A percentile compares a stretch with the other conserved stretches of the same genome.
Evolutionary conservation across 2,797 vertebrate genomes (phyloP).

Genomic region (Semaprochilodus insignis): DNA sequence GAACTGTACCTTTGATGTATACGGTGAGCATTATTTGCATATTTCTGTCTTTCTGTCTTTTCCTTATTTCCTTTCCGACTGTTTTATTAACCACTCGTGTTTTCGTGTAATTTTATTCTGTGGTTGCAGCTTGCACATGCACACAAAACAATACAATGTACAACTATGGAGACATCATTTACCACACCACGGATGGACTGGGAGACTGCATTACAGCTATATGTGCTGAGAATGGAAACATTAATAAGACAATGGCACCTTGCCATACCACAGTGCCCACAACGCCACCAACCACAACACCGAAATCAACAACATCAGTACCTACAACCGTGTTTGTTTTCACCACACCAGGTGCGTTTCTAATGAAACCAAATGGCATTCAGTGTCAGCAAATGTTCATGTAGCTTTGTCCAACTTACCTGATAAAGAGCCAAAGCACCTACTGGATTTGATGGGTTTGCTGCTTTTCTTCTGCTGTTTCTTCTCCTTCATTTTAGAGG

Average conservation of each 20-base stretch:
- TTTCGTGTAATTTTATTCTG: not conserved
- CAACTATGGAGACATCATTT: constrained; percentile 77
- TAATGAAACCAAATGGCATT: not conserved
- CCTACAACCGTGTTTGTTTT: constrained; percentile 67
- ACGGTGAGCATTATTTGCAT: constrained; percentile 61
- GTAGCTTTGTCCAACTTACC: too few relatives aligned
- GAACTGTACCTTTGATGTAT: constrained; percentile 63
- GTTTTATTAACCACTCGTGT: not conserved
- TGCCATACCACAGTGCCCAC: constrained; percentile 68
- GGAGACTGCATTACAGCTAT: constrained; percentile 84
- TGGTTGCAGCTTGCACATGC: constrained; percentile 83
- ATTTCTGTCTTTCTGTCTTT: not conserved
- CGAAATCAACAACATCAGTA: constrained; percentile 1
- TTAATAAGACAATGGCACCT: constrained; percentile 62
- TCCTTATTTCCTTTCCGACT: too few relatives aligned
- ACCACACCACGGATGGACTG: constrained; percentile 86
- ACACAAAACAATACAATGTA: constrained; percentile 76
- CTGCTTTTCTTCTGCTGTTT: too few relatives aligned
- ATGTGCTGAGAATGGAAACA: constrained; percentile 79
- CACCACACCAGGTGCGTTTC: constrained; percentile 61
- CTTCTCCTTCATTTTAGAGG: too few relatives aligned
- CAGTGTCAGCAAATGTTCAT: not conserved
- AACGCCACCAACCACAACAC: constrained; percentile 56
- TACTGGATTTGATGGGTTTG: too few relatives aligned
- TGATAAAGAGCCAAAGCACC: too few relatives aligned